phyloP scores from a whole-genome alignment of 1,140 invertebrate genomes.

The Euglossa dilemma region DNA sequence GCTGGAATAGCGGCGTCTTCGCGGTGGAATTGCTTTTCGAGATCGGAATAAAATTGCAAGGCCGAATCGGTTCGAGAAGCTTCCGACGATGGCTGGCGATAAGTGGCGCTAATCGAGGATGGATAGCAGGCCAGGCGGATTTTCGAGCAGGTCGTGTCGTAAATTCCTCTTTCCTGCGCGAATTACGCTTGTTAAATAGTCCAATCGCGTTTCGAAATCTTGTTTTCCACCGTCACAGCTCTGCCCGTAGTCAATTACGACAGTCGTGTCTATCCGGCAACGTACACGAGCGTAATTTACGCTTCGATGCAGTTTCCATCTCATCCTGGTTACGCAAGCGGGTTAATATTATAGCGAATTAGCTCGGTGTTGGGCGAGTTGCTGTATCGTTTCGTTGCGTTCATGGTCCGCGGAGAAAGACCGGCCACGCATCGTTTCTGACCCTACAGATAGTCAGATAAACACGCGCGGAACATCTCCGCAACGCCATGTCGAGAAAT shows the following conservation, averaged over 20 bases:
- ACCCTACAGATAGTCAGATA: neutral
- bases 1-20: neutral
- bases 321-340: conserved; percentile 3
- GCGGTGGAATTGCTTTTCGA: neutral
- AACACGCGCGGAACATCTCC: neutral
- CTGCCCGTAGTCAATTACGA: neutral
- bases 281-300: neutral
- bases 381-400: neutral
- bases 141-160: neutral
- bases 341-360: neutral
- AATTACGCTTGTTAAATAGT: neutral
- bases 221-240: neutral
- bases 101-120: neutral
- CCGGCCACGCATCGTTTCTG: too few species aligned
- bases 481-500: neutral
- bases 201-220: neutral
- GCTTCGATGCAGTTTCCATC: neutral
- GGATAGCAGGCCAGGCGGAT: neutral
- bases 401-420: neutral
- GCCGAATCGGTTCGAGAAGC: neutral
- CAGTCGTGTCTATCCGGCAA: neutral
- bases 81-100: neutral
- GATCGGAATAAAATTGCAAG: neutral
- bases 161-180: neutral
- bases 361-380: neutral